Evolutionary conservation across 2,113 vertebrate genomes (phyloP), one percentile per base, ranked within the genome.

Genomic region (Neofelis nebulosa): DNA sequence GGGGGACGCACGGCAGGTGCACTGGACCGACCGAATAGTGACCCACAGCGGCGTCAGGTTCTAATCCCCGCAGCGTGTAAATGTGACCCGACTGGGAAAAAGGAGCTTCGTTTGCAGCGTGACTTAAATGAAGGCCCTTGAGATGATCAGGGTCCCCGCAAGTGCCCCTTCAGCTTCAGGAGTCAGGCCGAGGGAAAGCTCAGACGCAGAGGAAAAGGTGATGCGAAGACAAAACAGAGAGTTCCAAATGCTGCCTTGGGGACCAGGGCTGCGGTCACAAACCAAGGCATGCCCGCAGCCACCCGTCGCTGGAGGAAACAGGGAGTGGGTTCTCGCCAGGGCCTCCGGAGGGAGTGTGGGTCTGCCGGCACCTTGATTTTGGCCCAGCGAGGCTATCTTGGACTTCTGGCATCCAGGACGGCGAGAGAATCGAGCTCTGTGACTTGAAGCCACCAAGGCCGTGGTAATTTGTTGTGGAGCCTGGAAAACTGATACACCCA

Each of bases 211-310:
- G 89, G 36, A 7, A 19, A n/a, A 33, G 61, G 10, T 4, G 4
- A 65, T 5, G 23, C 31, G 95, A 92, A 81, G 79, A 18, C 21
- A 50, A 21, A 84, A 33, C 7, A 15, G 82, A 14, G 81, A 41
- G n/a, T 18, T 15, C 55, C 65, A 48, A 71, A 61, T 36, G 31
- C 27, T 69, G 57, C 12, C 2, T 4, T 23, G 73, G 50, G 82
- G 48, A 31, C 15, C 0, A 2, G 29, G 0, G 45, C 45, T 5
- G 83, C 0, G 9, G 7, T 69, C 33, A 5, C 13, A 36, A n/a
- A 19, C 82, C 68, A 5, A 86, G 69, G 50, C 6, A 31, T 2
- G 19, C n/a, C 3, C 5, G 63, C 33, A 65, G 31, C 71, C 31
- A 3, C 19, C 25, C 27, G 52, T 15, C 27, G 16, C 5, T 18